Conservation (phyloP, 2,113 vertebrate species). For the Himantopus leucocephalus region DNA sequence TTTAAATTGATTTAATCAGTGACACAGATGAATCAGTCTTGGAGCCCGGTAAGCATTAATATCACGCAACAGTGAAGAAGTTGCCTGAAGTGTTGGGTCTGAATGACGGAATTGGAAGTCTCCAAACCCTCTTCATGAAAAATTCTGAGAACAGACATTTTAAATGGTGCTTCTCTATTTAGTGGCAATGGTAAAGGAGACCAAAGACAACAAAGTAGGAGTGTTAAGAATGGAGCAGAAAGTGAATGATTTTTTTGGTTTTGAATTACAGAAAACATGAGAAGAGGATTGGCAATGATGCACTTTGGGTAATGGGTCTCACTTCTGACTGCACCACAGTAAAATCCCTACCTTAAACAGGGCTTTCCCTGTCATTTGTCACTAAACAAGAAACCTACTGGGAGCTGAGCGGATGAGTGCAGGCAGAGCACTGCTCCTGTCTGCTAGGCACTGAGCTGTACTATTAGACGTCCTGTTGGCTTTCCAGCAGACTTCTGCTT, state of each 20-base stretch:
- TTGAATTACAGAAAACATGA: neutral
- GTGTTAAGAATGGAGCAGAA: neutral
- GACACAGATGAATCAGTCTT: neutral
- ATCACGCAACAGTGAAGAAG: neutral
- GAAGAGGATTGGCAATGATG: neutral
- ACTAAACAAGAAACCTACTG: rapidly evolving
- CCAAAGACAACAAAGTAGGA: neutral
- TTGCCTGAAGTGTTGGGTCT: neutral
- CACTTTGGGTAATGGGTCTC: neutral
- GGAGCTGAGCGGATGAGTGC: neutral
- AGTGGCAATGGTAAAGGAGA: neutral
- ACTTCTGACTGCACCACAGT: neutral
- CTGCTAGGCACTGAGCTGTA: neutral
- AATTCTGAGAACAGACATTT: neutral
- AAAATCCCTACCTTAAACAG: neutral
- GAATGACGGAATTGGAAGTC: neutral
- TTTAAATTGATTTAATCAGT: neutral
- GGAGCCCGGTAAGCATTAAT: neutral
- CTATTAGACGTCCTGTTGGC: neutral
- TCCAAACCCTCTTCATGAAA: neutral
- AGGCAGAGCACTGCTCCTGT: neutral
- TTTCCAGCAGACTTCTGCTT: neutral
- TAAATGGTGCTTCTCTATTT: neutral
- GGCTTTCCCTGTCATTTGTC: neutral
- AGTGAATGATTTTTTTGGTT: neutral